Evolutionary conservation across 2,888 invertebrate genomes (phyloP), one percentile per base, ranked within the genome.

Genomic region (Conistra vaccinii): DNA sequence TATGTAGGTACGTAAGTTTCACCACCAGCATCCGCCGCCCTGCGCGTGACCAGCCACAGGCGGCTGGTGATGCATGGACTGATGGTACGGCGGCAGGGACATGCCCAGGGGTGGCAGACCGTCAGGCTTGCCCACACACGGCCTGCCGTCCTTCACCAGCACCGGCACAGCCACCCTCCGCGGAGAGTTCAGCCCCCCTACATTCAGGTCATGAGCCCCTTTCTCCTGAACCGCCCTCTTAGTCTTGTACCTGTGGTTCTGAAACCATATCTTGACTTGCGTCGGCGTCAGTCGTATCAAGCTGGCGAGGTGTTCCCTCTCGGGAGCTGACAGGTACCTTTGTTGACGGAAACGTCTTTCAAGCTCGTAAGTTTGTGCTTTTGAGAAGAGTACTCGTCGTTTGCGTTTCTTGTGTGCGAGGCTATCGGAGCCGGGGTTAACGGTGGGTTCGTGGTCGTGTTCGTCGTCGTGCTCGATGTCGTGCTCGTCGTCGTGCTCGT

Each of bases 211-310:
- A 86, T 98, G 97, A 85, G 97, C 94, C 29, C 98, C 98, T 94
- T 99, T 98, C 94, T 99, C 99, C 91, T 99, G 99, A 76, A 99
- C 98, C 0, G 99, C 99, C n/a, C 99, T 97, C 96, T 99, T 99
- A 91, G 99, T 99, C 97, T 99, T 99, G 96, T 99, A 99, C 91
- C 99, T 98, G 93, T 99, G 99, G 94, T 99, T 99, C 94, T 99
- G 99, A 96, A 99, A 99, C 99, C 99, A 99, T 90, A 99, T 99
- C 96, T 99, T 99, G 69, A 98, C 98, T 96, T 99, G 99, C 4
- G 99, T 99, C 0, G 99, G 99, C 3, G 99, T 99, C 76, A 99
- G 97, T 74, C 99, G 97, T 84, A 99, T 99, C 89, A 99, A 97
- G 83, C 98, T 98, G 4, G 99, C 99, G 85, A 99, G 96, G 92